Percentiles rank a stretch among this genome's conserved stretches.
Conservation (phyloP, 2,888 invertebrate genomes). For the Eupeodes luniger region DNA sequence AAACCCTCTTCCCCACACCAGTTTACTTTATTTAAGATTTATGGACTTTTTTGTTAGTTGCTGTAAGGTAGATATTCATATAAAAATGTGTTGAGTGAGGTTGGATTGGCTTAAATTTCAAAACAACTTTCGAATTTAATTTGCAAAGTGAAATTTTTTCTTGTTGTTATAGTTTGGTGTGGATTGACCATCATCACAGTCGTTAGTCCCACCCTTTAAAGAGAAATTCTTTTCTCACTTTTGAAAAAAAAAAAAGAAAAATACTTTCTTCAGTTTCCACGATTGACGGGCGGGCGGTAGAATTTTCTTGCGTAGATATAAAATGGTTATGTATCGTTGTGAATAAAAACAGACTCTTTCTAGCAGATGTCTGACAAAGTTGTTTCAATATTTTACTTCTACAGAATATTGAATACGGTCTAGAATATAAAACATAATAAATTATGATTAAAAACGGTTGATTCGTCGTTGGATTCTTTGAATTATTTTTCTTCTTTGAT, state of each 20-base stretch:
- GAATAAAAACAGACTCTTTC: slow-evolving; percentile 38
- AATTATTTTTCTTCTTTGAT: too few species aligned
- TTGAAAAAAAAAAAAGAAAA: background rate
- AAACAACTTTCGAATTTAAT: slow-evolving; percentile 74
- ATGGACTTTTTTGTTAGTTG: slow-evolving; percentile 20
- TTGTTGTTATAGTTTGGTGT: background rate
- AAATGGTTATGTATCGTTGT: slow-evolving; percentile 50
- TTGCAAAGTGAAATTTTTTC: slow-evolving; percentile 65
- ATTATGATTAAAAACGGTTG: too few species aligned
- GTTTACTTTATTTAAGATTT: background rate
- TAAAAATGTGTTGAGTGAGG: slow-evolving; percentile 7
- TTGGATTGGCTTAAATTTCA: slow-evolving; percentile 63
- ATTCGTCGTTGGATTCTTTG: too few species aligned
- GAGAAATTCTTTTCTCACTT: slow-evolving; percentile 51
- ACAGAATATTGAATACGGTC: too few species aligned
- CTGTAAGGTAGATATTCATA: slow-evolving; percentile 20
- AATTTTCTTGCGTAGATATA: slow-evolving; percentile 62
- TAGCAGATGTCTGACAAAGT: slow-evolving; percentile 48
- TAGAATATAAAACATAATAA: too few species aligned
- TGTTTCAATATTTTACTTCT: background rate
- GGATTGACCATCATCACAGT: slow-evolving; percentile 33
- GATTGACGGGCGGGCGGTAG: background rate
- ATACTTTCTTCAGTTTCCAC: background rate
- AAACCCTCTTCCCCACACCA: background rate
- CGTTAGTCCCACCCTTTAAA: slow-evolving; percentile 52